Evolutionary conservation across 2,113 vertebrate species (phyloP).

Genomic region (Menura novaehollandiae): DNA sequence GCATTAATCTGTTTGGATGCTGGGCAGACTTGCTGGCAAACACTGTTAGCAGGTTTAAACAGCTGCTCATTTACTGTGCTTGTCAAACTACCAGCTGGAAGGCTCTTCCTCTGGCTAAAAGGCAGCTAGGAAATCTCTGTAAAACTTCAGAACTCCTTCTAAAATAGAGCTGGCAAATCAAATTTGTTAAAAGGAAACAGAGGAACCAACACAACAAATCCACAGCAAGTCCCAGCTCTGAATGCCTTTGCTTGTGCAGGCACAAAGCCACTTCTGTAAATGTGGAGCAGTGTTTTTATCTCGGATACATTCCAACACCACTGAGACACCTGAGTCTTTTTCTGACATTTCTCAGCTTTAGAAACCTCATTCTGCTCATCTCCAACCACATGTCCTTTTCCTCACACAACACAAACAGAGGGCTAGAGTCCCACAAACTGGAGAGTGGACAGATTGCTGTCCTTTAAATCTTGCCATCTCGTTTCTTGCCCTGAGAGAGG

Average conservation of each 20-base stretch:
- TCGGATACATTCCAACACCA: not conserved
- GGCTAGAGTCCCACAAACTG: not conserved
- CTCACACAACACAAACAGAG: not conserved
- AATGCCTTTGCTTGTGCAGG: not conserved
- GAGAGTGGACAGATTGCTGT: not conserved
- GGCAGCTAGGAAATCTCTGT: not conserved
- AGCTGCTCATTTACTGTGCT: not conserved
- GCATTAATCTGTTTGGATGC: not conserved
- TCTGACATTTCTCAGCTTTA: not conserved
- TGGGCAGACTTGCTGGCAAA: not conserved
- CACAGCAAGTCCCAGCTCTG: not conserved
- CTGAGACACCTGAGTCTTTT: not conserved
- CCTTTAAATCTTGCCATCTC: not conserved
- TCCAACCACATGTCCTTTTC: not conserved
- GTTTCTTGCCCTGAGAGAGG: not conserved
- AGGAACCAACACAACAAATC: not conserved
- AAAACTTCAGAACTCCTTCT: not conserved
- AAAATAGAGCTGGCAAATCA: not conserved
- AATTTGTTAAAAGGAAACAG: not conserved
- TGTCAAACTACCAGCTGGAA: not conserved
- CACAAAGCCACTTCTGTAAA: not conserved
- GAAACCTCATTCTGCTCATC: not conserved
- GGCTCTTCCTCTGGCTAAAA: not conserved
- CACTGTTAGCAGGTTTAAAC: not conserved
- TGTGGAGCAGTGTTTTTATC: not conserved